phyloP scores from a whole-genome alignment of 2,888 invertebrate species.

The Nymphalis urticae region DNA sequence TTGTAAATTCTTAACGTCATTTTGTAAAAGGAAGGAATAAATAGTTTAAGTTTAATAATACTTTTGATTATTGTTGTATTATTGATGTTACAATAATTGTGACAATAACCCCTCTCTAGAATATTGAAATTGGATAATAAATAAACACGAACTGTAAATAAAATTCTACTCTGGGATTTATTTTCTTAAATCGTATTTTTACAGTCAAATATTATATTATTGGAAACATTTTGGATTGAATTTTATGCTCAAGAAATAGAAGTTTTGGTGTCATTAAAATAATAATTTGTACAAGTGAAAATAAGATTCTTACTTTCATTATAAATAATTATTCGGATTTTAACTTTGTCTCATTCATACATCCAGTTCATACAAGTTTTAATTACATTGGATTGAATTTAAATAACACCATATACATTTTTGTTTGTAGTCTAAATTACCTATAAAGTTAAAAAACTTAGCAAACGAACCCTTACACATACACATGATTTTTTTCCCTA shows the following conservation, averaged over 20 bases:
- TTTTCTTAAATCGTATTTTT: not conserved
- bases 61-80: slow-evolving; percentile 66
- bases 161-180: slow-evolving; percentile 7
- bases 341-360: slow-evolving; percentile 1
- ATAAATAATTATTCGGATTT: slow-evolving; percentile 1
- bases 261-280: slow-evolving; percentile 7
- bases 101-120: slow-evolving; percentile 12
- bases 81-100: slow-evolving; percentile 42
- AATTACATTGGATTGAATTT: too few relatives aligned
- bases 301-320: slow-evolving; percentile 7
- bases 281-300: slow-evolving; percentile 1
- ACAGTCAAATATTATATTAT: slow-evolving; percentile 2
- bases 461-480: not conserved
- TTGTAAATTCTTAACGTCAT: slow-evolving; percentile 77
- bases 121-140: slow-evolving; percentile 18
- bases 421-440: too few relatives aligned
- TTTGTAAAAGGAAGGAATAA: slow-evolving; percentile 79
- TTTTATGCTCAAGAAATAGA: slow-evolving; percentile 2
- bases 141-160: slow-evolving; percentile 35
- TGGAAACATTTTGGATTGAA: not conserved
- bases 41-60: slow-evolving; percentile 78
- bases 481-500: too few relatives aligned
- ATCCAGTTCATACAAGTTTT: not conserved
- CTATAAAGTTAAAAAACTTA: too few relatives aligned
- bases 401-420: not conserved